Conservation (phyloP, 2,113 vertebrate genomes). For the Pelusios castaneus region DNA sequence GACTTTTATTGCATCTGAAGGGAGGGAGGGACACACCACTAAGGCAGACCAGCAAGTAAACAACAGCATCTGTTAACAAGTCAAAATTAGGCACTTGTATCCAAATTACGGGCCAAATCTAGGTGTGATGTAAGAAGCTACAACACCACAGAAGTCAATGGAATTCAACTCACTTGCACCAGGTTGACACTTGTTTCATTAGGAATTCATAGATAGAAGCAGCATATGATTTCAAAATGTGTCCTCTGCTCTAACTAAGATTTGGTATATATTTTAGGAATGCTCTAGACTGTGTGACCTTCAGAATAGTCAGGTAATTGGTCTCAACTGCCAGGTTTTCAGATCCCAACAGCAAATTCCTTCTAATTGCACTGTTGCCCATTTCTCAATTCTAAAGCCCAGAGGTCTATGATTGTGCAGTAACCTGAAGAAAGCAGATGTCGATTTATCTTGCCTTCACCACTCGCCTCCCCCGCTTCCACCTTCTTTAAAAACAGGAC, state of each 20-base stretch:
- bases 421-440: slow-evolving; percentile 28
- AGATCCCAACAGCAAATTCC: neutral
- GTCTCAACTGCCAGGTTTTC: neutral
- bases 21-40: neutral
- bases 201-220: neutral
- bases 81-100: neutral
- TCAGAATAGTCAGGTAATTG: slow-evolving; percentile 21
- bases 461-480: neutral
- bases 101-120: rapidly evolving
- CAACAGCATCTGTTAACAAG: neutral
- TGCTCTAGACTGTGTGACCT: neutral
- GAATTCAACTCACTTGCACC: neutral
- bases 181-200: neutral
- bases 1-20: neutral
- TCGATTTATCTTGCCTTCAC: neutral
- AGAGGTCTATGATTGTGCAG: neutral
- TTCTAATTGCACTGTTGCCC: slow-evolving; percentile 19
- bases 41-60: neutral
- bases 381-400: slow-evolving; percentile 23
- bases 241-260: neutral
- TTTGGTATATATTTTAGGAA: neutral
- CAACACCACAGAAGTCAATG: neutral
- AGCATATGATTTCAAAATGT: neutral
- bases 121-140: neutral
- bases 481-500: slow-evolving; percentile 24